Evolutionary conservation across 2,888 invertebrate species (phyloP).

Genomic region (Tipula lateralis): DNA sequence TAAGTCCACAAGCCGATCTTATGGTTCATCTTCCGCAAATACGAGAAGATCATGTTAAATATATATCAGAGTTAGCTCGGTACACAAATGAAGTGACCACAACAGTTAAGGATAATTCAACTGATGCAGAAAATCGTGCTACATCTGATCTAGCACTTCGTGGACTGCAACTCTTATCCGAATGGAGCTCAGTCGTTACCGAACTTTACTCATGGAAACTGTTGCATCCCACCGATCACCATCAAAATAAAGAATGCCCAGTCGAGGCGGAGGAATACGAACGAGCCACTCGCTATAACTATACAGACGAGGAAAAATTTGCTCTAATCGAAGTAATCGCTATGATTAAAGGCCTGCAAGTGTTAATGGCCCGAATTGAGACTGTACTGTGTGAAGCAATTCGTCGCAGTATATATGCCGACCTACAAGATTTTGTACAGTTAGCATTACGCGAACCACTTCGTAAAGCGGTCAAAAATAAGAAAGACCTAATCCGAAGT

Average conservation of each 20-base stretch:
- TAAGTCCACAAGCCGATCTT: constrained; percentile 87
- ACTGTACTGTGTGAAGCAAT: constrained; percentile 91
- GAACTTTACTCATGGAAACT: constrained; percentile 98
- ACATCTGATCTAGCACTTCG: constrained; percentile 86
- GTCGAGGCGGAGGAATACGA: constrained; percentile 98
- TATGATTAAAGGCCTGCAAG: constrained; percentile 98
- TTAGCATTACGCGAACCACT: constrained; percentile 82
- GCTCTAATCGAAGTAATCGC: constrained; percentile 97
- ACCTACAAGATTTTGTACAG: constrained; percentile 96
- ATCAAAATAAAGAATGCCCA: constrained; percentile 91
- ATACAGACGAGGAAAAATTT: constrained; percentile 94
- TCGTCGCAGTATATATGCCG: constrained; percentile 87
- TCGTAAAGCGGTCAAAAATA: constrained; percentile 94
- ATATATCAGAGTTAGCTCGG: constrained; percentile 90
- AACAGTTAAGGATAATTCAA: constrained; percentile 88
- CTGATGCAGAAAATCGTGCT: constrained; percentile 85
- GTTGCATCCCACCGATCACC: constrained; percentile 94
- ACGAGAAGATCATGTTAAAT: constrained; percentile 93
- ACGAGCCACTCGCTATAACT: constrained; percentile 94
- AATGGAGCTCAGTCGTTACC: constrained; percentile 96
- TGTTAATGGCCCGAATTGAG: constrained; percentile 95
- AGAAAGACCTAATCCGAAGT: constrained; percentile 91
- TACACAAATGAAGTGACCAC: constrained; percentile 80
- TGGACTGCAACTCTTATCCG: constrained; percentile 87
- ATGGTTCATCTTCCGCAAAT: constrained; percentile 93